Evolutionary conservation across 2,888 invertebrate genomes (phyloP).

Genomic region (Drosophila paranaensis): DNA sequence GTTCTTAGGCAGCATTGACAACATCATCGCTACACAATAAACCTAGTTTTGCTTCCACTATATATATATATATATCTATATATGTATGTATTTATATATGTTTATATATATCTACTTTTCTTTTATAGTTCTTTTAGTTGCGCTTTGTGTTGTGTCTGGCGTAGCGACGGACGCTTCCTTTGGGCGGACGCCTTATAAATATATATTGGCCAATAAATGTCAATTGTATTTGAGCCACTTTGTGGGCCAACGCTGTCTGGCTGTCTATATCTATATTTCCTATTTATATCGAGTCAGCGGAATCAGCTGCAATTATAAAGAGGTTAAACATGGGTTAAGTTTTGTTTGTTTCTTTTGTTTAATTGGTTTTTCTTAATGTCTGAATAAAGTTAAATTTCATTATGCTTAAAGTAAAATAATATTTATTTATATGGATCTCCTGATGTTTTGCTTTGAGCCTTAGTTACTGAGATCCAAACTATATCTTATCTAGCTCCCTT

Average conservation of each 20-base stretch:
- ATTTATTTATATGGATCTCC: background rate
- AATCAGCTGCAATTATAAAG: slow-evolving; percentile 48
- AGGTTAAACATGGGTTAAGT: slow-evolving; percentile 4
- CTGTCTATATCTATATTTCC: slow-evolving; percentile 1
- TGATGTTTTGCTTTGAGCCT: too few species aligned
- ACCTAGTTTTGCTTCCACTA: slow-evolving; percentile 33
- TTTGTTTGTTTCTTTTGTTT: background rate
- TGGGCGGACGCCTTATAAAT: slow-evolving; percentile 67
- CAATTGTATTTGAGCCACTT: slow-evolving; percentile 66
- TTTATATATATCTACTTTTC: background rate
- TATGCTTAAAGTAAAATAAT: too few species aligned
- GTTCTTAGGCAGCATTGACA: slow-evolving; percentile 49
- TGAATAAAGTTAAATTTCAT: background rate
- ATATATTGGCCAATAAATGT: slow-evolving; percentile 81
- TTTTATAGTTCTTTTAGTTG: slow-evolving; percentile 33
- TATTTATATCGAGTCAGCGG: slow-evolving; percentile 13
- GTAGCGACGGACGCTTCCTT: slow-evolving; percentile 46
- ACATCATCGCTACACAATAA: slow-evolving; percentile 36
- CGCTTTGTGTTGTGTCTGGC: slow-evolving; percentile 24
- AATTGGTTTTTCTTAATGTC: background rate
- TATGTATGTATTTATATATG: too few species aligned
- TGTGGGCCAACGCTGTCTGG: slow-evolving; percentile 24
- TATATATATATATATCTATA: slow-evolving; percentile 3
- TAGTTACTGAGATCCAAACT: too few species aligned
- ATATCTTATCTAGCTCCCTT: too few species aligned